Conservation (phyloP, 2,888 invertebrate genomes). For the Tinea pellionella region DNA sequence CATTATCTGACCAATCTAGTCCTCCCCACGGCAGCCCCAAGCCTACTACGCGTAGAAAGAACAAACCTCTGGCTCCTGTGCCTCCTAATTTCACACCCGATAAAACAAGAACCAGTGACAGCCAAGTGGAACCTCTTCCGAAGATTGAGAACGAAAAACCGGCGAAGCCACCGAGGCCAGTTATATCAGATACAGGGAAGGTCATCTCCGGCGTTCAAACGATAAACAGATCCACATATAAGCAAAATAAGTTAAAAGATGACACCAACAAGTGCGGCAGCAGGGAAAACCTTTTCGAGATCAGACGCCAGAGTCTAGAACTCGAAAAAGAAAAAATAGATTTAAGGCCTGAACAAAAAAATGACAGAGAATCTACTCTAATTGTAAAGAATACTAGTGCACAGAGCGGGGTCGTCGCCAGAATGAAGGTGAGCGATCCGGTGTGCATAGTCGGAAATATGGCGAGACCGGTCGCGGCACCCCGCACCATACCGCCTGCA, state of each 20-base stretch:
- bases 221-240: slow-evolving; percentile 70
- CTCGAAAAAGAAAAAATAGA: slow-evolving; percentile 62
- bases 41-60: slow-evolving; percentile 77
- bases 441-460: slow-evolving; percentile 18
- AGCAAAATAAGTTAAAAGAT: slow-evolving; percentile 55
- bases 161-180: slow-evolving; percentile 74
- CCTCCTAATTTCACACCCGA: slow-evolving; percentile 72
- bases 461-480: slow-evolving; percentile 58
- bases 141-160: slow-evolving; percentile 60
- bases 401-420: slow-evolving; percentile 50
- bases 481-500: slow-evolving; percentile 43
- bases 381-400: slow-evolving; percentile 51
- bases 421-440: slow-evolving; percentile 68
- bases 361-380: slow-evolving; percentile 27
- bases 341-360: slow-evolving; percentile 25
- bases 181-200: slow-evolving; percentile 59
- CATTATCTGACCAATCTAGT: slow-evolving; percentile 75
- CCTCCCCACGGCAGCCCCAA: slow-evolving; percentile 82
- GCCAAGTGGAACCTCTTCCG: slow-evolving; percentile 30
- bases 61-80: slow-evolving; percentile 79
- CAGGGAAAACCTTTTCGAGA: slow-evolving; percentile 52
- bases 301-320: slow-evolving; percentile 66
- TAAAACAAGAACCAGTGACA: slow-evolving; percentile 43
- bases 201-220: slow-evolving; percentile 68
- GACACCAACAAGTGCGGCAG: slow-evolving; percentile 48